Base-by-base conservation (phyloP, 2,888 invertebrate species). In the Eupithecia insigniata region DNA sequence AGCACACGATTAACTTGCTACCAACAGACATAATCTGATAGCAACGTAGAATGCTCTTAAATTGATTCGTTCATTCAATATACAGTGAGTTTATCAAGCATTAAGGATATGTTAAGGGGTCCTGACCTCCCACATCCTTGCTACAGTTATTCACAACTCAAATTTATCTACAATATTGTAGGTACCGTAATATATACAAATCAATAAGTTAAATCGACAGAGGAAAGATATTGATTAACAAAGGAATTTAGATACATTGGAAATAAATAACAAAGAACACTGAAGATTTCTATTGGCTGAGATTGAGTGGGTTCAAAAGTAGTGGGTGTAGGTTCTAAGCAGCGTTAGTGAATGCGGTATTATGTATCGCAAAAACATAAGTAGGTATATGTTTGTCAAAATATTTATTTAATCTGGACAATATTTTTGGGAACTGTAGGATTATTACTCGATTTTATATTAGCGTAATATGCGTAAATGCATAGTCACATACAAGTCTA, bases 1-100 rank as follows among this genome's bases (percentile, higher is more conserved):
- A 81, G 82, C 79, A 82, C 84, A 88, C 86, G 86, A 88, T 36
- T 36, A 88, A 84, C 76, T 79, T 73, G 77, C 32, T 62, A 34
- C 73, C 72, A 82, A 80, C 78, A 82, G 78, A 80, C 66, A 68
- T 58, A n/a, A 36, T 62, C 62, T 22, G 51, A 51, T 51, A 55
- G 26, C 55, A 55, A 55, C 55, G 26, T 26, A 55, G 55, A n/a
- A 55, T 55, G 26, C 12, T 55, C 12, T 55, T 60, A 12, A 8
- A 60, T 30, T 60, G 30, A 60, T 28, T 30, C 18, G 18, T 30
- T 60, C 18, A 60, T 60, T 51, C 66, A 26, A n/a, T 69, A 28
- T 46, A 58, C 22, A 22, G 58, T 51, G 22, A n/a, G 32, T 58
- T 65, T 69, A 68, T 66, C 43, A 55, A 69, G 30, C 58, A 60